Base-by-base conservation (phyloP, 2,113 vertebrate genomes). In the Scytalopus superciliaris region DNA sequence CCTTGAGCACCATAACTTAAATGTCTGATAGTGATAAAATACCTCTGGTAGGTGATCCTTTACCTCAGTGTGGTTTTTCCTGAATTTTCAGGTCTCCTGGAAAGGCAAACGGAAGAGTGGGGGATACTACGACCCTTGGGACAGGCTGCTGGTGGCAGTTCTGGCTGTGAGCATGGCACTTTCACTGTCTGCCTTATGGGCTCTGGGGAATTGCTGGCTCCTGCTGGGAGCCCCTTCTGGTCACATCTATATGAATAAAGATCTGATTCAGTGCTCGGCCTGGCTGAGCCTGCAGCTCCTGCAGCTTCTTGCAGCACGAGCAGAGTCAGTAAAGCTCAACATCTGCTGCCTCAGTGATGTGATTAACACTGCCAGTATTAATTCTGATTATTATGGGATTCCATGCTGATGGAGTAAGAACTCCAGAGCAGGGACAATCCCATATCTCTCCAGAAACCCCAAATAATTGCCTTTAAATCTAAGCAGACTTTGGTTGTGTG, bases 71-170 rank as follows among this genome's bases (percentile, higher is more conserved):
- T 5, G 19, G 13, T 31, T 89, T 35, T 49, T 64, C 63, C 59
- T 81, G 40, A 33, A 1, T 56, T 78, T 19, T 56, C 96, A 98
- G 98, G 94, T 98, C 92, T 98, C 98, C 0, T 98, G 99, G 98
- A 98, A 84, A 97, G 98, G 93, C 98, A 98, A 93, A 75, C 97
- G 39, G 30, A 96, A 89, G 60, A 97, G 96, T 8, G 98, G 98
- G 35, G 97, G 97, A 11, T 95, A 92, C 64, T 90, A 95, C 4
- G 97, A 98, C 81, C 92, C 98, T 2, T 98, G 98, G 98, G 99
- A 98, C 82, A 98, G 98, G 82, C 97, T 99, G 68, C 96, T 99
- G 77, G 98, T 99, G 30, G 98, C 99, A 4, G 98, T 99, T 37
- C 14, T 99, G 49, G 96, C 98, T 83, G 99, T 99, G 97, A 96